phyloP scores from a whole-genome alignment of 2,797 vertebrate genomes.

The Danio choprae region DNA sequence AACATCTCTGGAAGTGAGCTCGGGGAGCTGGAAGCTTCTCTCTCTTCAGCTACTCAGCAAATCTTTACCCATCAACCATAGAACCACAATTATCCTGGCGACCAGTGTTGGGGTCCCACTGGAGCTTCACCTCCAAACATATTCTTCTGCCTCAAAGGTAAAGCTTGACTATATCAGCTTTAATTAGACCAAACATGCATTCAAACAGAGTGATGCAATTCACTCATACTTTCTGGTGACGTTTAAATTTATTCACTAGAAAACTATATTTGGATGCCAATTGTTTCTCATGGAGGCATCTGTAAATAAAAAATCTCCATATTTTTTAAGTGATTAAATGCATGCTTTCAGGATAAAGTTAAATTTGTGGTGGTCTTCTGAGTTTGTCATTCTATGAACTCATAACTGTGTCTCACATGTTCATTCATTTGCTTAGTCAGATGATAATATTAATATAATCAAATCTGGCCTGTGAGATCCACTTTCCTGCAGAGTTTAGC shows the following conservation, averaged over 20 bases:
- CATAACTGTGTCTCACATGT: no score
- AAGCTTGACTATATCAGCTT: neutral
- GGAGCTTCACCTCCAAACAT: conserved; percentile 86
- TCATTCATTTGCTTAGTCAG: no score
- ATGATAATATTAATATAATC: no score
- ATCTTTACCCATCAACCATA: conserved; percentile 78
- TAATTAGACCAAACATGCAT: neutral
- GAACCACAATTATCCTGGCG: conserved; percentile 83
- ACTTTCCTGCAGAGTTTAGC: no score
- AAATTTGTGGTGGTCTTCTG: no score
- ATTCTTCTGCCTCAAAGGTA: conserved; percentile 84
- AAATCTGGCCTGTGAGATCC: no score
- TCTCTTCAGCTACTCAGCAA: conserved; percentile 85
- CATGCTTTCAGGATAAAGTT: no score
- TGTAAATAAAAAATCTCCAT: no score
- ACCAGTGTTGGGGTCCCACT: conserved; percentile 85
- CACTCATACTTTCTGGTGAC: neutral
- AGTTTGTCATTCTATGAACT: no score
- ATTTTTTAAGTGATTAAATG: no score
- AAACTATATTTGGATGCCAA: no score
- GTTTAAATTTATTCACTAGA: neutral
- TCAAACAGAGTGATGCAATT: neutral
- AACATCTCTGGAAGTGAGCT: conserved; percentile 80
- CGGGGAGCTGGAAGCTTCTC: conserved; percentile 91
- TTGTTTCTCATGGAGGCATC: no score